Evolutionary conservation across 2,113 vertebrate genomes (phyloP), one percentile per base, ranked within the genome.

Genomic region (Cyrtonyx montezumae): DNA sequence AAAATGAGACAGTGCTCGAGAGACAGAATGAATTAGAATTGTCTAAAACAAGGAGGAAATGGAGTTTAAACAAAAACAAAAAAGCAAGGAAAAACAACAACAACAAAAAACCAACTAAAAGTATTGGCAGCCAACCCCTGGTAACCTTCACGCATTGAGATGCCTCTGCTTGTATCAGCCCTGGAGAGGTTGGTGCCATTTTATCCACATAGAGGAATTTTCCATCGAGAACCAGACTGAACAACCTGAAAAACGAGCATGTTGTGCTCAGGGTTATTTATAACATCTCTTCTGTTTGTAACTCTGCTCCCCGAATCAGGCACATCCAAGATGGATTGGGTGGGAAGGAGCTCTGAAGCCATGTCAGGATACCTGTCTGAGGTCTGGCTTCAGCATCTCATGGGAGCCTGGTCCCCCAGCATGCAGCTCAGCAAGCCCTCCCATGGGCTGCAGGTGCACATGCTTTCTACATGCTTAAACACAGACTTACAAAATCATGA

Each of bases 1-100:
- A 88, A 61, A 85, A 4, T 36, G 77, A 90, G 95, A 93, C 48
- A 23, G 78, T 49, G 63, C 83, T 90, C 68, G 49, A 84, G 82
- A 84, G 43, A 30, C 37, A n/a, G 59, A 58, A 32, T 56, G 59
- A 93, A 82, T 88, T 79, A 89, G 92, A 91, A 83, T 7, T 2
- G 36, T 32, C 59, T 73, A 28, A 95, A 90, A 70, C 53, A 74
- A 77, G 80, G 74, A 2, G n/a, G 53, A 40, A 91, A 81, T 48
- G 28, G 48, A 88, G 17, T 9, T 40, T 12, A 25, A 80, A 80
- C 67, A 61, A 59, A 56, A 48, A 36, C 22, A 40, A 26, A 28
- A 77, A 11, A 63, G 40, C 40, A 40, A 15, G 2, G 14, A 66
- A 28, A 58, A 71, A 53, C 2, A 34, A 23, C 12, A 65, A 65